Evolutionary conservation across 2,113 vertebrate species (phyloP).

Genomic region (Mus musculus): GRCm39 chr11:16454501-16455000

Average conservation of each 20-base stretch:
- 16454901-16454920: not conserved
- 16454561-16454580: not conserved
- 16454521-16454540: too few relatives aligned
- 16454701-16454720: not conserved
- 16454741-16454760: slow-evolving; percentile 99
- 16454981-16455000: not conserved
- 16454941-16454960: not conserved
- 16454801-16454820: slow-evolving; percentile 99
- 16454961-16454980: not conserved
- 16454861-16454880: not conserved
- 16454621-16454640: not conserved
- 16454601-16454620: not conserved
- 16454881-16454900: not conserved
- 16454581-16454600: not conserved
- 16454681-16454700: not conserved
- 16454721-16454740: slow-evolving; percentile 95
- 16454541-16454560: not conserved
- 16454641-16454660: not conserved
- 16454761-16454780: slow-evolving; percentile 99
- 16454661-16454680: not conserved
- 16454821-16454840: slow-evolving; percentile 99
- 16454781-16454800: slow-evolving; percentile 99
- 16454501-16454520: not conserved
- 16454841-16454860: slow-evolving; percentile 67
- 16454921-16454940: not conserved